phyloP scores from a whole-genome alignment of 2,113 vertebrate species.

The Meriones unguiculatus region DNA sequence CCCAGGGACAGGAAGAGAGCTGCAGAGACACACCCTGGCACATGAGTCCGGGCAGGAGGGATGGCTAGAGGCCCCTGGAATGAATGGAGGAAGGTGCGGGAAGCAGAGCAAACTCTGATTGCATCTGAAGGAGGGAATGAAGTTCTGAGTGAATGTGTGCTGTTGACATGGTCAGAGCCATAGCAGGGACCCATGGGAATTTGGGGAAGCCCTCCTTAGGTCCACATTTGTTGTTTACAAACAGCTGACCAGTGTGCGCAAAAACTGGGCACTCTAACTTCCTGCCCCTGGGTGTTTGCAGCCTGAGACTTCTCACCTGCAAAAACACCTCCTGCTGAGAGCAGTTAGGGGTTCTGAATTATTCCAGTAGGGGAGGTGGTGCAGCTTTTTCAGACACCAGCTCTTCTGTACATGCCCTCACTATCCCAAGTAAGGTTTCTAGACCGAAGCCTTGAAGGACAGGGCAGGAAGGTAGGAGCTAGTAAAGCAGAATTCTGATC shows the following conservation, averaged over 20 bases:
- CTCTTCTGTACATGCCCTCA: neutral
- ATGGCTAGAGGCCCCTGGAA: neutral
- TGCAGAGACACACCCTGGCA: neutral
- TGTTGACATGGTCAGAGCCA: neutral
- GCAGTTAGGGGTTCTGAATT: neutral
- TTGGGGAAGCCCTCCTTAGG: neutral
- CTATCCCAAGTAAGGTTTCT: neutral
- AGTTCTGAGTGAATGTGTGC: neutral
- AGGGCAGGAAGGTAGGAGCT: neutral
- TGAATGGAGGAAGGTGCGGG: neutral
- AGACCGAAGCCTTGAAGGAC: neutral
- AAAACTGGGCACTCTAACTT: neutral
- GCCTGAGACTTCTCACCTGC: neutral
- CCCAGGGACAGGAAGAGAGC: fast-evolving
- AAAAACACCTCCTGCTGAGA: neutral
- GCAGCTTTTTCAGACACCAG: neutral
- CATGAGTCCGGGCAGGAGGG: neutral
- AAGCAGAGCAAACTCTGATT: neutral
- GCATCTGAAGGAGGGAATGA: neutral
- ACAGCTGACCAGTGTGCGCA: neutral
- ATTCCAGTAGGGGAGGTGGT: neutral
- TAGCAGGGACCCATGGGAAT: neutral
- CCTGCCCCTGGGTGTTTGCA: neutral
- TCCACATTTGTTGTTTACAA: neutral
- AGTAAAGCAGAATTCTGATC: neutral